Evolutionary conservation across 35 echinoderm and acorn worm species (phyloP).

Genomic region (Apostichopus japonicus): DNA sequence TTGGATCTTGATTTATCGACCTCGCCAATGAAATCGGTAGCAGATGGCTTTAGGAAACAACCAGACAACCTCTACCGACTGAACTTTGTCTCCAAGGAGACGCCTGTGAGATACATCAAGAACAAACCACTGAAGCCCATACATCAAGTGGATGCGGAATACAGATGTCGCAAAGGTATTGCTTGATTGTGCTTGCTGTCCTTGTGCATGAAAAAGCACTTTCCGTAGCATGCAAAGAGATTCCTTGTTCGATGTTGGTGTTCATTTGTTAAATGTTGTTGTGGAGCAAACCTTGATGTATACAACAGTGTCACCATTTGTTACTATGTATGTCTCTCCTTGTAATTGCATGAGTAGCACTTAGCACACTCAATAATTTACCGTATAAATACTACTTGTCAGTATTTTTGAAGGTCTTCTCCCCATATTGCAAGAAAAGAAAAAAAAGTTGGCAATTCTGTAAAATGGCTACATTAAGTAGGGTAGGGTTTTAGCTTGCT

Average conservation of each 20-base stretch:
- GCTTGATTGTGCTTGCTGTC: background rate
- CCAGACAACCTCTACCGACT: constrained; percentile 22
- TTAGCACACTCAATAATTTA: too few species aligned
- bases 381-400: too few species aligned
- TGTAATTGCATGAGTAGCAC: too few species aligned
- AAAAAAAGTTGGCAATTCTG: too few species aligned
- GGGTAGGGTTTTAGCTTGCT: too few species aligned
- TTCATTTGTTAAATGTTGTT: background rate
- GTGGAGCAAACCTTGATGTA: background rate
- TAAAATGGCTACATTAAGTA: too few species aligned
- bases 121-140: constrained; percentile 92
- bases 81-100: constrained; percentile 34
- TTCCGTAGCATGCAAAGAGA: too few species aligned
- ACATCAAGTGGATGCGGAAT: constrained; percentile 84
- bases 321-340: too few species aligned
- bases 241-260: background rate
- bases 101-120: constrained; percentile 73
- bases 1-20: background rate
- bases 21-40: background rate
- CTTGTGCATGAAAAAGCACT: background rate
- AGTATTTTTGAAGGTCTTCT: too few species aligned
- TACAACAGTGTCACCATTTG: background rate
- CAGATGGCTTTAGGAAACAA: background rate
- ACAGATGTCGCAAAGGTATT: constrained; percentile 84
- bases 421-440: too few species aligned